These are phyloP conservation scores for Tenthredo notha DNA, from an alignment of 2,888 invertebrate species.

Conservation along the genomic window DNA sequence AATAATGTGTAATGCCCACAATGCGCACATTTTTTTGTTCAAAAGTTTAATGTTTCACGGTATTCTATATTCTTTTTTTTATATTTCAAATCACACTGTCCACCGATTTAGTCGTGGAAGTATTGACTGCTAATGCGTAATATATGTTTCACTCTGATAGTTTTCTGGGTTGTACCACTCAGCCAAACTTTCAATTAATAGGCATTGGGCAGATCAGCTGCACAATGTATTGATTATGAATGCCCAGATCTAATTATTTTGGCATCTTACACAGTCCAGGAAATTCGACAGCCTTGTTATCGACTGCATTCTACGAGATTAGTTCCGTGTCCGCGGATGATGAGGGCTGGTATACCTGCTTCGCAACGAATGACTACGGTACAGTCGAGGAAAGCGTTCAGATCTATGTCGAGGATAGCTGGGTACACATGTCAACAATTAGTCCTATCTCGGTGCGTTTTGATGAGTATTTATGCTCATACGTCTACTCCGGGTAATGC, in stretches of 20 bases:
- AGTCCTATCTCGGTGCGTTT: background rate
- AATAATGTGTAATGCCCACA: no score
- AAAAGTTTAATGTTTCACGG: no score
- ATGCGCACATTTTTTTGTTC: no score
- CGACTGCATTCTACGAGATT: background rate
- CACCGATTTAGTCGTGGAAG: no score
- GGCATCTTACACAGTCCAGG: background rate
- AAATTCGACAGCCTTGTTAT: background rate
- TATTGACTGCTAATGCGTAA: no score
- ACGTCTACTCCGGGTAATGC: background rate
- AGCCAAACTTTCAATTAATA: no score
- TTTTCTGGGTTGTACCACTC: no score
- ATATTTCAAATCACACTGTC: no score
- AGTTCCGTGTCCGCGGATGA: slow-evolving; percentile 81
- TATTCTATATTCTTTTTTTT: no score
- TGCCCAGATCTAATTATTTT: background rate
- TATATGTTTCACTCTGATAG: no score
- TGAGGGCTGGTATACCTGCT: slow-evolving; percentile 87
- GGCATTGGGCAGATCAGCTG: background rate
- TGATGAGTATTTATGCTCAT: background rate
- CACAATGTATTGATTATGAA: background rate
- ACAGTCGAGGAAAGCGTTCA: slow-evolving; percentile 83
- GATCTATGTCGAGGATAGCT: slow-evolving; percentile 80
- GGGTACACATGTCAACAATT: background rate
- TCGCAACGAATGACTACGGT: slow-evolving; percentile 85